A percentile compares a stretch with the other conserved stretches of the same genome.
Evolutionary conservation across 92 coral and sea anemone species (phyloP).

Genomic region (Phenganax stokvisi): DNA sequence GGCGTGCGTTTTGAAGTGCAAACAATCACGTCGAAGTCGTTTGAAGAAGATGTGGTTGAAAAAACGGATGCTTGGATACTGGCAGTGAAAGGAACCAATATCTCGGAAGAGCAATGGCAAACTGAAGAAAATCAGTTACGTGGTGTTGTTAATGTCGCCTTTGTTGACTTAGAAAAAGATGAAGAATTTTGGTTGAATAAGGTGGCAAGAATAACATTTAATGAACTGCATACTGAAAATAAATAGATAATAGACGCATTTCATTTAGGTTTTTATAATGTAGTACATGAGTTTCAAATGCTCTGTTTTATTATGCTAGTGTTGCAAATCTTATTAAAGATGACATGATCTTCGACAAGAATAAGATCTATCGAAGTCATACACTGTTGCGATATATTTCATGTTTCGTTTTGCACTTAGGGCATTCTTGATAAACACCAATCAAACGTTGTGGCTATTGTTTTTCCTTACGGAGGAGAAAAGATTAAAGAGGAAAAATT

Average conservation of each 20-base stretch:
- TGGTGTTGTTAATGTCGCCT: slow-evolving; percentile 79
- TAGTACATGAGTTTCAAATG: too few species aligned
- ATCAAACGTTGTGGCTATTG: slow-evolving; percentile 60
- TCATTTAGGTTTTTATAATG: too few species aligned
- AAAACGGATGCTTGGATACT: slow-evolving; percentile 86
- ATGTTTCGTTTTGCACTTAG: slow-evolving; percentile 31
- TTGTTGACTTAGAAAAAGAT: slow-evolving; percentile 68
- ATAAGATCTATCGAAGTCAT: not conserved
- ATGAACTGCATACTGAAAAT: too few species aligned
- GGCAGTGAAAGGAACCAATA: slow-evolving; percentile 63
- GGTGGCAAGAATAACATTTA: slow-evolving; percentile 40
- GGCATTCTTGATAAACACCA: slow-evolving; percentile 61
- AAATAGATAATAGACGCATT: too few species aligned
- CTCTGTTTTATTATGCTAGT: too few species aligned
- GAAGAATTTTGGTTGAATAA: slow-evolving; percentile 73
- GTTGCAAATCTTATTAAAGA: too few species aligned
- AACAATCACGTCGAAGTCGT: slow-evolving; percentile 31
- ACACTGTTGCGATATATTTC: not conserved
- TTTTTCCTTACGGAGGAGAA: slow-evolving; percentile 83
- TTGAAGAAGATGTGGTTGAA: slow-evolving; percentile 54
- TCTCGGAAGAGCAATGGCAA: slow-evolving; percentile 55
- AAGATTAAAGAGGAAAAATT: slow-evolving; percentile 62
- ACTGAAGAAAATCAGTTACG: slow-evolving; percentile 60
- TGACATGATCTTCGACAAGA: too few species aligned
- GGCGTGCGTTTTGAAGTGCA: slow-evolving; percentile 33